A percentile compares a stretch with the other conserved stretches of the same genome.
Conservation (phyloP, 2,113 vertebrate genomes). For the Dendropsophus ebraccatus region DNA sequence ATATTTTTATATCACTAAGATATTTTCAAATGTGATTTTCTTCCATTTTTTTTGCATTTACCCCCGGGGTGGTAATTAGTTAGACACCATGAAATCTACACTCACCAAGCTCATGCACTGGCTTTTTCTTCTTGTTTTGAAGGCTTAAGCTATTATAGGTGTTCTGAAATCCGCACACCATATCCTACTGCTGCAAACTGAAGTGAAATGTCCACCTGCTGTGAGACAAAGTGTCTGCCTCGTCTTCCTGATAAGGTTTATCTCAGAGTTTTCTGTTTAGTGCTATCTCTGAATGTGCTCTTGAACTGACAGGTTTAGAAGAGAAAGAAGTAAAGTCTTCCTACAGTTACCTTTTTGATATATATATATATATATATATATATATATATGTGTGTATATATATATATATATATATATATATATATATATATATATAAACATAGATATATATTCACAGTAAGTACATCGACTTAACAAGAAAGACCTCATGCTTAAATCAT, state of each 20-base stretch:
- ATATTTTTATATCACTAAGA: background rate
- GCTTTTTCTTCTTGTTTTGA: constrained; percentile 46
- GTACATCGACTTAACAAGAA: no score
- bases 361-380: no score
- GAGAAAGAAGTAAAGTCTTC: constrained; percentile 4
- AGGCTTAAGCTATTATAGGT: constrained; percentile 42
- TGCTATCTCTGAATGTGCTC: constrained; percentile 19
- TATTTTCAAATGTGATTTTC: background rate
- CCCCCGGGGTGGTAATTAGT: constrained; percentile 21
- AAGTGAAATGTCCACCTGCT: constrained; percentile 54
- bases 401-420: no score
- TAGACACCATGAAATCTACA: constrained; percentile 27
- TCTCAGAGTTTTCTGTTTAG: constrained; percentile 44
- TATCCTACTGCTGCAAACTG: constrained; percentile 41
- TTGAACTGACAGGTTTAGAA: constrained; percentile 28
- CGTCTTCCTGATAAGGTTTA: constrained; percentile 45
- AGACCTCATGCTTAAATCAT: no score
- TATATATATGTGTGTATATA: no score
- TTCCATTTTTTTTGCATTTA: constrained; percentile 19
- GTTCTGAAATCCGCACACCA: constrained; percentile 38
- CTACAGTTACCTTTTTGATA: background rate
- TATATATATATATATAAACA: no score
- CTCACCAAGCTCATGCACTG: constrained; percentile 23
- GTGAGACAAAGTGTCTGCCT: constrained; percentile 55
- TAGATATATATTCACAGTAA: no score